Evolutionary conservation across 2,797 vertebrate genomes (phyloP), one percentile per base, ranked within the genome.

Genomic region (Amphiprion clarkii): DNA sequence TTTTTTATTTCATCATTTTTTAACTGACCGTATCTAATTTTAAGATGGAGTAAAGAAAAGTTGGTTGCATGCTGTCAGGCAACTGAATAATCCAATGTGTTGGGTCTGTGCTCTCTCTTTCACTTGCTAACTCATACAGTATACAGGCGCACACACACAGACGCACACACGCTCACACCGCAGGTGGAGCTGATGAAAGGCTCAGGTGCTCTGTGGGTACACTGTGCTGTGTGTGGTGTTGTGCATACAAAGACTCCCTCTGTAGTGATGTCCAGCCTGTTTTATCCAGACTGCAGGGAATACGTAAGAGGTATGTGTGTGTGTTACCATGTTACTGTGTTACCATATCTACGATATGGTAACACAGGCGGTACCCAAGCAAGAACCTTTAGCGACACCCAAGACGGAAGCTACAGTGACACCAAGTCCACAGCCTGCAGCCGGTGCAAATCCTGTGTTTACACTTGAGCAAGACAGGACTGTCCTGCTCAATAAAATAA

Each of bases 181-280:
- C 79, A 82, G 86, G 77, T 82, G 79, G 64, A 58, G 67, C 25
- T 5, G 81, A 90, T 90, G 68, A 87, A 89, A 86, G 75, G 69
- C 73, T 76, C 67, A 74, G 71, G 79, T 86, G 67, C 65, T 71
- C 70, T 80, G 71, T 77, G 85, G 84, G 79, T 85, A 65, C 66
- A 74, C 69, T 68, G 46, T 62, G 48, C 13, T 23, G 52, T 58
- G 56, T 72, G 66, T 62, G 58, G 13, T 48, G 73, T 51, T 79
- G 71, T 85, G 82, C 65, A 80, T 70, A 81, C 70, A 86, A 70
- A 70, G 52, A 25, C 56, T 56, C 33, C 7, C 42, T 75, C 58
- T 83, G 65, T 63, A 58, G 17, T 68, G 64, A 62, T 6, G 19
- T 40, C 57, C 60, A 56, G 53, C 27, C 5, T 65, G 73, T 81